phyloP scores from a whole-genome alignment of 2,113 vertebrate genomes.

The Myrmecobius fasciatus region DNA sequence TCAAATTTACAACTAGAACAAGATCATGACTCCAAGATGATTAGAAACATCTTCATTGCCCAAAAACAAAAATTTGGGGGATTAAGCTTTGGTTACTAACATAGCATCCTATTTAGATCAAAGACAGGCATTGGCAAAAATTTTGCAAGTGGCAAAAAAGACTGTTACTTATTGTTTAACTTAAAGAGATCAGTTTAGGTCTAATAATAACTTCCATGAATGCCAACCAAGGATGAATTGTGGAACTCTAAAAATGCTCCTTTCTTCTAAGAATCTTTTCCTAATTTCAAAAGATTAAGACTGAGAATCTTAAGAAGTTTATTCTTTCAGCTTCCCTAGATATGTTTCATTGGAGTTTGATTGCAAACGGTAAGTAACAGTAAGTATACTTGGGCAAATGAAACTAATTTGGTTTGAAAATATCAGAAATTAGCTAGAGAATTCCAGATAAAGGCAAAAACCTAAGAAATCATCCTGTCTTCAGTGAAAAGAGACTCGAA shows the following conservation, averaged over 20 bases:
- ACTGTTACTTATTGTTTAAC: slow-evolving; percentile 24
- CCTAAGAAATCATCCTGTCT: slow-evolving; percentile 4
- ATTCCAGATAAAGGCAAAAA: neutral
- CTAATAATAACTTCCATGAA: neutral
- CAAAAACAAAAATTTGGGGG: slow-evolving; percentile 3
- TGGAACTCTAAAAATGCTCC: slow-evolving; percentile 26
- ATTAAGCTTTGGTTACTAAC: slow-evolving; percentile 26
- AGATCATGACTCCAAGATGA: neutral
- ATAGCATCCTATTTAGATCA: slow-evolving; percentile 41
- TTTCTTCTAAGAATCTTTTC: slow-evolving; percentile 50
- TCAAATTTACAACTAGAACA: neutral
- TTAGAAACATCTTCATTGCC: slow-evolving; percentile 37
- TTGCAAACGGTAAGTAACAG: slow-evolving; percentile 11
- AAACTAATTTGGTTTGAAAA: neutral
- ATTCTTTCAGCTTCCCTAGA: slow-evolving; percentile 13
- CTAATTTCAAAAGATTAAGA: slow-evolving; percentile 40
- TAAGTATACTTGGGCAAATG: slow-evolving; percentile 25
- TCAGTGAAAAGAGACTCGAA: neutral
- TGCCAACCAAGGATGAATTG: slow-evolving; percentile 11
- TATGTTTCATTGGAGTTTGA: slow-evolving; percentile 33
- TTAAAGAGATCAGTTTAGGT: slow-evolving; percentile 26
- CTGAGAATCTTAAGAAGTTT: slow-evolving; percentile 35
- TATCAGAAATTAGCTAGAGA: slow-evolving; percentile 4
- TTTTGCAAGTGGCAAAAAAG: slow-evolving; percentile 30
- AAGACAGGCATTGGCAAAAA: neutral